phyloP scores from a whole-genome alignment of 2,113 vertebrate species.

The Maccullochella peelii region DNA sequence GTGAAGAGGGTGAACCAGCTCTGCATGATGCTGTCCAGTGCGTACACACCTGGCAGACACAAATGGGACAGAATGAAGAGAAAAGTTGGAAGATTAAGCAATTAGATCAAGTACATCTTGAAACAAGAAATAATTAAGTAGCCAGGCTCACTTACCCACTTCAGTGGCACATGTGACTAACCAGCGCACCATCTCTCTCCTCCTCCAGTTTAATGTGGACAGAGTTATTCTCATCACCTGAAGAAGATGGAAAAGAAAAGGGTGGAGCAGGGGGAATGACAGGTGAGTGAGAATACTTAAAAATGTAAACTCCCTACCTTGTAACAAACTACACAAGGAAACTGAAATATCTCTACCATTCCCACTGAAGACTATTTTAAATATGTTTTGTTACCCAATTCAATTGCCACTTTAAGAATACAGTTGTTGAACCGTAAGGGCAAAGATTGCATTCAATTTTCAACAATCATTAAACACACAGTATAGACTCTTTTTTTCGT shows the following conservation, averaged over 20 bases:
- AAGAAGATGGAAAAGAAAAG: not conserved
- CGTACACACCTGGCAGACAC: constrained; percentile 87
- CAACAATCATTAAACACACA: not conserved
- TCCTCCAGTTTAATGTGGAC: constrained; percentile 98
- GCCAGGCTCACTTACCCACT: constrained; percentile 90
- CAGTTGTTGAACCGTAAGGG: not conserved
- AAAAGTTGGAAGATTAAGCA: not conserved
- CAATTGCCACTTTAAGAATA: not conserved
- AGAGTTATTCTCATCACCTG: constrained; percentile 99
- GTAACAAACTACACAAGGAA: not conserved
- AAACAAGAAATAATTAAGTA: not conserved
- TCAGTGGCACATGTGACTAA: constrained; percentile 98
- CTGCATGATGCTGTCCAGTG: constrained; percentile 98
- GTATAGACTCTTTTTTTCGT: not conserved
- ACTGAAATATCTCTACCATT: not conserved
- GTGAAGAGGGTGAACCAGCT: constrained; percentile 99
- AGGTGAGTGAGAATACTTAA: not conserved
- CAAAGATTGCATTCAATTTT: not conserved
- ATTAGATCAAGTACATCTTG: no score
- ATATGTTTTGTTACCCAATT: constrained; percentile 7
- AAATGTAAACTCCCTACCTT: not conserved
- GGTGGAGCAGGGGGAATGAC: not conserved
- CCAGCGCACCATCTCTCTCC: constrained; percentile 99
- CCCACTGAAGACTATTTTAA: not conserved
- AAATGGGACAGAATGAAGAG: not conserved